Conservation (phyloP, 1,140 invertebrate genomes). For the Pogonomyrmex barbatus region DNA sequence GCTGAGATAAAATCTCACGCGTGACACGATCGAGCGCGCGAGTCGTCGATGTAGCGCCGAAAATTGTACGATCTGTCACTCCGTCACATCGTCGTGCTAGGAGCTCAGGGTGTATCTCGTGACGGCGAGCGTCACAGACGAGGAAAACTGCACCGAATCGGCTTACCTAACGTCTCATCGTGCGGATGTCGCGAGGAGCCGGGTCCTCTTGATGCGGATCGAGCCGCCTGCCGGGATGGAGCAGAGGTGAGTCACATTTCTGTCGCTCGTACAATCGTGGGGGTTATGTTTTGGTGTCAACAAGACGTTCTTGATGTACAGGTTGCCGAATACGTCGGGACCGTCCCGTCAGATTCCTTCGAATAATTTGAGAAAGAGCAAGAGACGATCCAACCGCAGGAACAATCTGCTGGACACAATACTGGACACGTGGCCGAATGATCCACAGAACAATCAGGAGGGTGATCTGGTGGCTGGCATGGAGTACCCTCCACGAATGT, state of each 20-base stretch:
- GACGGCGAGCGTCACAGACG: not conserved
- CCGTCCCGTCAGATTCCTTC: conserved; percentile 18
- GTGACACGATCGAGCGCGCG: not conserved
- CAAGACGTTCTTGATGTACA: not conserved
- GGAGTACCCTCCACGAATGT: conserved; percentile 58
- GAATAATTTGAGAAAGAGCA: conserved; percentile 60
- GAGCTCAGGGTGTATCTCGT: not conserved
- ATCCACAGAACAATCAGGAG: conserved; percentile 35
- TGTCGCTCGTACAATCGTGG: too few relatives aligned
- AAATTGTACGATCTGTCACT: not conserved
- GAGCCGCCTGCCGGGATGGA: conserved; percentile 54
- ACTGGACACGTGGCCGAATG: conserved; percentile 38
- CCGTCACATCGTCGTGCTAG: not conserved
- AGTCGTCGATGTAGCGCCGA: not conserved
- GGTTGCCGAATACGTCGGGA: conserved; percentile 48
- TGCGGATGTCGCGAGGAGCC: conserved; percentile 4
- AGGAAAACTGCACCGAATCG: not conserved
- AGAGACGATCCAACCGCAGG: conserved; percentile 64
- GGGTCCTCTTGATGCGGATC: conserved; percentile 48
- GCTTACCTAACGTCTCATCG: not conserved
- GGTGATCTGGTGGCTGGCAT: conserved; percentile 29
- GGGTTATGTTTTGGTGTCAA: conserved; percentile 34
- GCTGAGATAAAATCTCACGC: not conserved
- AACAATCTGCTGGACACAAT: conserved; percentile 19
- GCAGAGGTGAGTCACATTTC: conserved; percentile 52